Evolutionary conservation across 2,797 vertebrate species (phyloP), one percentile per base, ranked within the genome.

Genomic region (Lophotriccus pileatus): DNA sequence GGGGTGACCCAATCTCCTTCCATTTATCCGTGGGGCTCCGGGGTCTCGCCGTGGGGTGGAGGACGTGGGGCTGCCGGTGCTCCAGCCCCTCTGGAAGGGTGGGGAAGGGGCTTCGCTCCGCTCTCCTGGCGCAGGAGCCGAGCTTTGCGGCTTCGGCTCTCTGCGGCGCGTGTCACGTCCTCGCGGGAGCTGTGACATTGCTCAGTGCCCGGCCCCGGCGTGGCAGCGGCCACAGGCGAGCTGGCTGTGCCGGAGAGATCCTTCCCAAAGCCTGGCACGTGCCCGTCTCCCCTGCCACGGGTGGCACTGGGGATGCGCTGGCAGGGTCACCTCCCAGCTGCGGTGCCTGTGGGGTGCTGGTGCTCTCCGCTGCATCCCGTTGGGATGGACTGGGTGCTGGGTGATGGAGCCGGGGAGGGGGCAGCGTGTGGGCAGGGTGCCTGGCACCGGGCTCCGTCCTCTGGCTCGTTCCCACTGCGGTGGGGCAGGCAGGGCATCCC

Each of bases 121-220:
- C 44, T 72, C 36, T 50, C 25, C 37, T 12, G 55, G 30, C 9
- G 41, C 70, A 7, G 64, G 50, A 64, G 52, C 66, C 0, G 3
- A 58, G 91, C 63, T 81, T 68, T 62, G 89, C n/a, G 2, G 81
- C 49, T 46, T 28, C 1, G 28, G 41, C 84, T 87, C 56, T 75
- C 50, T 43, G 85, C 44, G 12, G 76, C 5, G 21, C 4, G 36
- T 58, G 76, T 72, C 89, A 37, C 39, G 75, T 96, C 90, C 87
- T 87, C 2, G 6, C 76, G 58, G 87, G 73, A 23, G 4, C 56
- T 2, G 83, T 96, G 96, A 94, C 96, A 95, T 95, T 95, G 94
- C 87, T 77, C 19, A 4, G 52, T 28, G 79, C 85, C 67, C 14
- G 39, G 88, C 91, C 73, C 66, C 6, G 55, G 62, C 9, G 49